Evolutionary conservation across 2,797 vertebrate genomes (phyloP).

Genomic region (Intellagama lesueurii): DNA sequence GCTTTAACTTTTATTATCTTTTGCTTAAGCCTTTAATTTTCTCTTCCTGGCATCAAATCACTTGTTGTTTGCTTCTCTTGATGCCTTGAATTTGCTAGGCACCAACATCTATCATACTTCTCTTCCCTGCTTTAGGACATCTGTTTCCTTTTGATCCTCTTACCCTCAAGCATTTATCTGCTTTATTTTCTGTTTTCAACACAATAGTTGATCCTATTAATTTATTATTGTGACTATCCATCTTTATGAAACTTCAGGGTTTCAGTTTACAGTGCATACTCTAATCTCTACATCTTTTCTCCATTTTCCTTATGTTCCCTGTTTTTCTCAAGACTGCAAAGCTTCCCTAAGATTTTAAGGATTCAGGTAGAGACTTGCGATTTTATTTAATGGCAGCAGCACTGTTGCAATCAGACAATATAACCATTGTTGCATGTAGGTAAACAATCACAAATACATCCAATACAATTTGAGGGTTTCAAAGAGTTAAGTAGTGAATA

Average conservation of each 20-base stretch:
- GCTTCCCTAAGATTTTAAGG: not conserved
- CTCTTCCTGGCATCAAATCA: not conserved
- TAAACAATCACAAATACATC: not conserved
- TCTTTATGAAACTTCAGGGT: not conserved
- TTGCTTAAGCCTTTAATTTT: not conserved
- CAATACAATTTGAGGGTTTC: not conserved
- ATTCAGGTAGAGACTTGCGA: not conserved
- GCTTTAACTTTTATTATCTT: not conserved
- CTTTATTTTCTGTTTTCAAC: slow-evolving; percentile 1
- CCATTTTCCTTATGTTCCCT: not conserved
- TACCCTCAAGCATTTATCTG: not conserved
- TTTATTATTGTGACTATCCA: not conserved
- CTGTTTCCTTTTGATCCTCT: not conserved
- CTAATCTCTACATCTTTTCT: not conserved
- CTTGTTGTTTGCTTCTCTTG: not conserved
- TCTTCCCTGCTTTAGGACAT: not conserved
- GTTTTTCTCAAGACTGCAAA: not conserved
- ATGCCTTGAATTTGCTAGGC: not conserved
- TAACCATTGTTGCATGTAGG: not conserved
- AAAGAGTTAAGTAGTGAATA: not conserved
- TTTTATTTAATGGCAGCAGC: not conserved
- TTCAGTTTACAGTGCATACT: not conserved
- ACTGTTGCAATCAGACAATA: not conserved
- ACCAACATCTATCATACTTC: not conserved
- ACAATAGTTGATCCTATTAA: not conserved